Base-by-base conservation (phyloP, 2,797 vertebrate genomes). In the Tokudaia muenninki region DNA sequence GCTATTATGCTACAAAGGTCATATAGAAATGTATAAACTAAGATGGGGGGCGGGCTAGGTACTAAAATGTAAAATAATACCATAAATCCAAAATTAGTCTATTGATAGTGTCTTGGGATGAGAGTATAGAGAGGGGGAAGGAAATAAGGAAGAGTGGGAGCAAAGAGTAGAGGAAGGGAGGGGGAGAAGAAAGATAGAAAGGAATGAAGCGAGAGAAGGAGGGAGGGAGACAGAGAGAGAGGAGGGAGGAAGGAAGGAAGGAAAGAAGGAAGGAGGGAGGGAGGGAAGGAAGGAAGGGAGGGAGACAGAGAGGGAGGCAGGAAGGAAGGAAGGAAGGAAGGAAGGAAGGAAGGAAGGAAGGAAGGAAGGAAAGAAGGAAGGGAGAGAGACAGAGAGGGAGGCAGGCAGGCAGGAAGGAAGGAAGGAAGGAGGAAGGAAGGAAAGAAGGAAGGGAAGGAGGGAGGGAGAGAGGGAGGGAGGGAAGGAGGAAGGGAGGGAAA, bases 181-280 rank as follows among this genome's bases (percentile, higher is more conserved):
- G 9, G 31, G 55, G 5, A 16, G 47, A 11, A 8, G 12, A 14
- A 17, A 5, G 3, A 52, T 52, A 52, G 1, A 6, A 14, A 11
- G 14, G 29, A 6, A 10, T 0, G 11, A 10, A 6, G 1, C 2
- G 2, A 1, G 2, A 12, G 1, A 4, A 10, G 9, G 19, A 8
- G 3, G 24, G 1, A 5, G 52, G 12, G 12, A 52, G 52, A 12
- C 41, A 2, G 52, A 22, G 10, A 1, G 10, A 21, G 7, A 41
- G 17, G 41, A 41, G 37, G 19, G 21, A 52, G 31, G 84, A 17
- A 78, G 2, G 24, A 13, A 19, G 6, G 5, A 26, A 10, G 29
- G 24, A 24, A 19, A 63, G 0, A 22, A 22, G 34, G 12, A 78
- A 19, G n/a, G 19, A 31, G 19, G 19, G 7, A 6, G 47, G 47